Evolutionary conservation across 2,113 vertebrate species (phyloP).

Genomic region (Chauna torquata): DNA sequence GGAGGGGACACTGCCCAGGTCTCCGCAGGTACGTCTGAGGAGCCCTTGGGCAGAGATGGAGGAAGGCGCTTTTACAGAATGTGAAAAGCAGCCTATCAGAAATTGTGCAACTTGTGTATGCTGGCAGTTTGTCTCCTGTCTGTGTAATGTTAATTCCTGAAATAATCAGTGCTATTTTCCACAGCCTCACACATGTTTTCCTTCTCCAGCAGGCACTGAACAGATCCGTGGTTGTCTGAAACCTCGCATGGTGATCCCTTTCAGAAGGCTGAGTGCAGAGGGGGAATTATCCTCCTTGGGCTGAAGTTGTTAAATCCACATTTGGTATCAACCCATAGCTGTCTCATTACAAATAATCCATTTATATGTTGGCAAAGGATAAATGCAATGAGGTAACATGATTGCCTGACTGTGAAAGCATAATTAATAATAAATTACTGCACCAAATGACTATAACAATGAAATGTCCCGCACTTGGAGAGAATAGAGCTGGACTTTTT

Average conservation of each 20-base stretch:
- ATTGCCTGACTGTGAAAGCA: not conserved
- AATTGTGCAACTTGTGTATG: not conserved
- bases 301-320: not conserved
- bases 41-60: not conserved
- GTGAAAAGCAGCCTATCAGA: not conserved
- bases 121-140: not conserved
- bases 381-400: not conserved
- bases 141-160: not conserved
- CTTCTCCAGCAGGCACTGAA: not conserved
- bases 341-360: not conserved
- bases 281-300: not conserved
- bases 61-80: not conserved
- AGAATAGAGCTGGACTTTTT: not conserved
- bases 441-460: not conserved
- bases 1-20: not conserved
- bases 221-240: not conserved
- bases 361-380: not conserved
- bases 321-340: not conserved
- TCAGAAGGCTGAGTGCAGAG: not conserved
- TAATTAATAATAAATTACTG: not conserved
- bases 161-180: constrained; percentile 4
- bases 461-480: not conserved
- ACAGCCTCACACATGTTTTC: not conserved
- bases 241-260: not conserved
- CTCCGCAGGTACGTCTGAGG: not conserved